Base-by-base conservation (phyloP, 2,888 invertebrate species). In the Scaptomyza polygonia region DNA sequence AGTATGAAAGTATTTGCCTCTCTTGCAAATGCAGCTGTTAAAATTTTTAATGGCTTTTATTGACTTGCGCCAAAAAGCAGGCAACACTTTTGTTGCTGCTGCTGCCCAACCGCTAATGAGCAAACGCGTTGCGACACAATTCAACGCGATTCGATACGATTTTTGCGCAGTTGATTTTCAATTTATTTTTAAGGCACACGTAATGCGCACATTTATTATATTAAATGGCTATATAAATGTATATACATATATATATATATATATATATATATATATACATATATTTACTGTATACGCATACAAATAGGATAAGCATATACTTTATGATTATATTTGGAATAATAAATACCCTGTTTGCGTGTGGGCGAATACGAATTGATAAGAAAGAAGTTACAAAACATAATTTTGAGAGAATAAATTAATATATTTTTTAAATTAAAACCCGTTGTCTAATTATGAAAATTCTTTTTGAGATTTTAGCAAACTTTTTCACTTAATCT, bases 81-180 rank as follows among this genome's bases (percentile, higher is more conserved):
- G 78, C 75, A 73, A 77, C 69, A 59, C 43, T 78, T 77, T 61
- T 57, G n/a, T 16, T 14, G 21, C 21, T n/a, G 14, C 12, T 6
- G 14, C 18, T 39, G 25, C 36, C 29, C 34, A 42, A 64, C 77
- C 72, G 64, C 86, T 86, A 86, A 81, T 86, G 81, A 81, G 87
- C 64, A 34, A 39, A 29, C 57, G 44, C 61, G 62, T 18, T 36
- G 27, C 54, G 51, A 52, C 39, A 27, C 52, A 9, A 18, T 47
- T 9, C 57, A 39, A 29, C 39, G 12, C 52, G 18, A 18, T 47
- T 9, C 57, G 16, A 25, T 40, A 30, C 59, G 29, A 43, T 49
- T 18, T 42, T 36, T 21, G 34, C 61, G 44, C 56, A 64, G 84
- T 67, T 83, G 67, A 80, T 84, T 84, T 81, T 80, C 86, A 86